Base-by-base conservation (phyloP, 2,888 invertebrate species). In the Limnephilus auricula region DNA sequence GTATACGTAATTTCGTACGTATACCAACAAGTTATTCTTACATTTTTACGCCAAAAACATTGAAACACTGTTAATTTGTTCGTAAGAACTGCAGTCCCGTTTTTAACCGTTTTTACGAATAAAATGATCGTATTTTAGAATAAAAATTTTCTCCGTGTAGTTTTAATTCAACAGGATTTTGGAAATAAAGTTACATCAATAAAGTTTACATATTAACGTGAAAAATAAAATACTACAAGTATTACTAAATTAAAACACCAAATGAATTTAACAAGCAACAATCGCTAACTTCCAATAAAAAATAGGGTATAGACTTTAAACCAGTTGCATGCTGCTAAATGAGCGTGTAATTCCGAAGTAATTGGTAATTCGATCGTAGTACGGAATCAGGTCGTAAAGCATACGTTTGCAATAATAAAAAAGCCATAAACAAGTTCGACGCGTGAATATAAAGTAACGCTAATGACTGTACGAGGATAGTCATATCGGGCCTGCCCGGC, bases 291-390 rank as follows among this genome's bases (percentile, higher is more conserved):
- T 87, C 34, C 79, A 80, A 45, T 45, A 34, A 80, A 87, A 87
- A 90, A 89, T 85, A 50, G 37, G 37, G 31, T 32, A 40, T 34
- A 79, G 79, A 90, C 32, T 80, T 40, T 34, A 79, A 90, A 90
- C 91, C 30, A 91, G 91, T 90, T 90, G 86, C 65, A 25, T 65
- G 65, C 25, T 2, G 65, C 65, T 91, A 79, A 89, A 89, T 34
- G 65, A 89, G 32, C 90, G 78, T 91, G 79, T 91, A 91, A 91
- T 91, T 91, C 87, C 45, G 37, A n/a, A 34, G 65, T 91, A 91
- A 91, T 91, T 91, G 91, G 90, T 91, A 91, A 91, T 91, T 88
- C 91, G 86, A 50, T 85, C 85, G 91, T 31, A 45, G 91, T 65
- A 79, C 91, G 90, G 90, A 86, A 86, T 89, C 91, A 85, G 89